These are phyloP conservation scores for Dinoponera quadriceps DNA, from an alignment of 1,140 invertebrate genomes.

Conservation along the genomic window DNA sequence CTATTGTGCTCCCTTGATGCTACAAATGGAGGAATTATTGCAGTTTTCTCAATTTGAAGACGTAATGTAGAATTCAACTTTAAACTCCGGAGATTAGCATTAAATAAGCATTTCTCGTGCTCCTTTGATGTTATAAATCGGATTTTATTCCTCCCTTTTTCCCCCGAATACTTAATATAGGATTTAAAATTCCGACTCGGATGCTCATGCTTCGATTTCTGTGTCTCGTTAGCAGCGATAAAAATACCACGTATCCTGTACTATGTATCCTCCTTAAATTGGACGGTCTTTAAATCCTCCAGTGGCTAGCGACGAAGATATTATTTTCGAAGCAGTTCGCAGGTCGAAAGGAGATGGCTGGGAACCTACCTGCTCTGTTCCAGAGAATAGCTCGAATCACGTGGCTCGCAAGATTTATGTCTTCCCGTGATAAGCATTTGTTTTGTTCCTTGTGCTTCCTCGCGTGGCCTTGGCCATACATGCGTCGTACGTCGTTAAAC, in stretches of 20 bases:
- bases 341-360: neutral
- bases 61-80: no score
- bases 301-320: neutral
- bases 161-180: no score
- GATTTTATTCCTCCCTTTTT: no score
- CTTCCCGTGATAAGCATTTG: slow-evolving; percentile 1
- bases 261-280: neutral
- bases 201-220: neutral
- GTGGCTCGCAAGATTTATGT: slow-evolving; percentile 29
- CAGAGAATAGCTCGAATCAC: slow-evolving; percentile 13
- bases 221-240: neutral
- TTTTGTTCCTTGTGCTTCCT: neutral
- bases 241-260: neutral
- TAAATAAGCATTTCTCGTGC: no score
- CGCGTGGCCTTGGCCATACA: slow-evolving; percentile 19
- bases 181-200: no score
- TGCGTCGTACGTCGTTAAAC: slow-evolving; percentile 10
- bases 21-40: no score
- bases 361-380: neutral
- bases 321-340: neutral
- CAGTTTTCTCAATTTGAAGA: no score
- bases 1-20: no score
- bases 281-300: neutral
- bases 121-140: no score
- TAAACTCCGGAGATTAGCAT: no score